Evolutionary conservation across 2,888 invertebrate species (phyloP), one percentile per base, ranked within the genome.

Genomic region (Lepeophtheirus nordmannii): DNA sequence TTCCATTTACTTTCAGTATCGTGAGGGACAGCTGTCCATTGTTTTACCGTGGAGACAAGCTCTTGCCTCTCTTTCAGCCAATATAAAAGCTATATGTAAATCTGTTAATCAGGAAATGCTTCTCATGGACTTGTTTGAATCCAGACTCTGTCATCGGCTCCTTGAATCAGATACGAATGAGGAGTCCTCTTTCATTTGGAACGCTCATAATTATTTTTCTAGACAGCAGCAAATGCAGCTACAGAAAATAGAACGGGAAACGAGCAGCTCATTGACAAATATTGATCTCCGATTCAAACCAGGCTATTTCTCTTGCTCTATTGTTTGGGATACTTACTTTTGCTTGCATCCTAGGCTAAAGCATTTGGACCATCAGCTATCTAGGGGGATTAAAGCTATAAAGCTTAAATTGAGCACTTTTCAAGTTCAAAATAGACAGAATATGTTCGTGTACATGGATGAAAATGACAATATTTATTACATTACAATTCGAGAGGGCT

Each of bases 371-470:
- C 62, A 62, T 22, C 61, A 62, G 58, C 10, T 38, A 8, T 61
- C 60, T 30, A n/a, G 66, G 20, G 66, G 66, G 1, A 30, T 66
- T 14, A 30, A 60, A 73, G 83, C 83, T 3, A 75, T 86, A 61
- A 80, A 82, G 70, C 79, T 80, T 20, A 82, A 84, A 10, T 76
- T 87, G 38, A 82, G 82, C 71, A 80, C 83, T 67, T 83, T 86
- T 72, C 82, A 83, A 1, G 85, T 86, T 0, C 80, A 79, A 70
- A 86, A 87, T 72, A 78, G 86, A 56, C 82, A 78, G 69, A 86
- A 86, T 74, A 85, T 86, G 85, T 86, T 85, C 75, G 85, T 86
- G 14, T 84, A 85, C 72, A 80, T 81, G 72, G 85, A 86, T 71
- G 79, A 77, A 56, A 77, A 78, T 67, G 79, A 78, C 17, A 82